Conservation (phyloP, 2,888 invertebrate species). For the Volucella bombylans region DNA sequence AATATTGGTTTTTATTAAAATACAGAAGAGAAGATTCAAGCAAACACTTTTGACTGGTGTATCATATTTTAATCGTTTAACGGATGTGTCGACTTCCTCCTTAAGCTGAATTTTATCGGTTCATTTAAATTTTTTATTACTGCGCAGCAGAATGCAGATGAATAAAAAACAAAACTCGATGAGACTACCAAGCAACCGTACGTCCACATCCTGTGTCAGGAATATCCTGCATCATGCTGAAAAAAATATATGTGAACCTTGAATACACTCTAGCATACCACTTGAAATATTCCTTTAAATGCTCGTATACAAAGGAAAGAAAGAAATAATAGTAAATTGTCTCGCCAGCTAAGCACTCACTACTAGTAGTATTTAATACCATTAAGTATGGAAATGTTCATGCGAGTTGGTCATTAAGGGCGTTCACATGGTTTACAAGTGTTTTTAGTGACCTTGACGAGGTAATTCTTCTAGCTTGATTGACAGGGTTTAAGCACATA, state of each 20-base stretch:
- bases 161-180: conserved; percentile 40
- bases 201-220: neutral
- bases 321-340: conserved; percentile 25
- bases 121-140: conserved; percentile 41
- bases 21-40: too few species aligned
- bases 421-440: conserved; percentile 66
- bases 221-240: neutral
- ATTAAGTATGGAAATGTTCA: conserved; percentile 56
- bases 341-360: conserved; percentile 17
- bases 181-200: neutral
- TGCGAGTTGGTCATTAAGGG: conserved; percentile 67
- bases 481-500: conserved; percentile 57
- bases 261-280: neutral
- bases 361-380: conserved; percentile 20
- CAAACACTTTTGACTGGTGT: too few species aligned
- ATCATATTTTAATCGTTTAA: too few species aligned
- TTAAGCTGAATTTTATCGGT: too few species aligned
- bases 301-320: neutral
- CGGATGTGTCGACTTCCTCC: too few species aligned
- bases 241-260: too few species aligned
- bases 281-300: neutral
- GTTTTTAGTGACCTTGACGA: conserved; percentile 61
- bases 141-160: conserved; percentile 52
- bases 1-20: too few species aligned
- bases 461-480: conserved; percentile 47